Percentiles rank a stretch among this genome's conserved stretches.
These are phyloP conservation scores for Ryuthela nishihirai DNA, from an alignment of 2,888 invertebrate genomes.

Conservation along the genomic window DNA sequence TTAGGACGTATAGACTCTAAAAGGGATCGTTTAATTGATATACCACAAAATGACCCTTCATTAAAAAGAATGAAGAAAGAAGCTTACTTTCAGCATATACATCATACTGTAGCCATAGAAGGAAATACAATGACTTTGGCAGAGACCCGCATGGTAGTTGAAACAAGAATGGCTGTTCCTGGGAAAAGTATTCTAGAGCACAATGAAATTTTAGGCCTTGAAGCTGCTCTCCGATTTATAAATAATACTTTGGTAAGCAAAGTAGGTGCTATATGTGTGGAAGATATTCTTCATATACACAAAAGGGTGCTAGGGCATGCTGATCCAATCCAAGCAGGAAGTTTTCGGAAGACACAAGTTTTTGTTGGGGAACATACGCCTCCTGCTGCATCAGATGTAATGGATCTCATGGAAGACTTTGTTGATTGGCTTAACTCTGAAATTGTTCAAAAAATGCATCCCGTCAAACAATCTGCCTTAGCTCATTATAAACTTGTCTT, in stretches of 20 bases:
- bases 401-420: slow-evolving; percentile 77
- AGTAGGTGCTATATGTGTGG: slow-evolving; percentile 70
- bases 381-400: slow-evolving; percentile 77
- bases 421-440: slow-evolving; percentile 87
- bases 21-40: slow-evolving; percentile 71
- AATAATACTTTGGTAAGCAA: slow-evolving; percentile 61
- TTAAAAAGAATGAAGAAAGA: slow-evolving; percentile 85
- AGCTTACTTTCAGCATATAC: slow-evolving; percentile 66
- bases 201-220: slow-evolving; percentile 81
- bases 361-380: slow-evolving; percentile 95
- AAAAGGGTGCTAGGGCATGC: slow-evolving; percentile 88
- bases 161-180: slow-evolving; percentile 72
- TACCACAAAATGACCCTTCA: slow-evolving; percentile 75
- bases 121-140: slow-evolving; percentile 94
- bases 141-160: slow-evolving; percentile 85
- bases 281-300: slow-evolving; percentile 89
- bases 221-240: slow-evolving; percentile 91
- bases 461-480: slow-evolving; percentile 88
- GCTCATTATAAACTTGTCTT: slow-evolving; percentile 96
- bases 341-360: slow-evolving; percentile 82
- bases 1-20: slow-evolving; percentile 77
- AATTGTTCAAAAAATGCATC: slow-evolving; percentile 77
- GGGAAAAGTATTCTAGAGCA: slow-evolving; percentile 94
- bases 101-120: slow-evolving; percentile 95
- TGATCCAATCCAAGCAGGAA: slow-evolving; percentile 87